These are phyloP conservation scores for Uloborus plumipes DNA, from an alignment of 2,888 invertebrate species.

Conservation along the genomic window DNA sequence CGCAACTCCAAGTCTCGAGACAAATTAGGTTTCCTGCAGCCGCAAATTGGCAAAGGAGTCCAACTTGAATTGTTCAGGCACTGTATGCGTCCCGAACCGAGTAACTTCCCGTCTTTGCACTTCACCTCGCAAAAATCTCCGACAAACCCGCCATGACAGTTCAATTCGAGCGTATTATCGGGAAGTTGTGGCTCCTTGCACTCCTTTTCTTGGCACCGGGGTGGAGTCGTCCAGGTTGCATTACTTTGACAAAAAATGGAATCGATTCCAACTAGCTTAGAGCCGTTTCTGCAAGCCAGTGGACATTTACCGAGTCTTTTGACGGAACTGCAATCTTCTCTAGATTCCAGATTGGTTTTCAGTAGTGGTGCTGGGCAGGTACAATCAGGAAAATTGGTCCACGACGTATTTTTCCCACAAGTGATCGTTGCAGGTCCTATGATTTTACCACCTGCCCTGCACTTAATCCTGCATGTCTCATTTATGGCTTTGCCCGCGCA, in stretches of 20 bases:
- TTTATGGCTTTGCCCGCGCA: neutral
- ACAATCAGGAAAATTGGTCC: neutral
- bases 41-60: slow-evolving; percentile 3
- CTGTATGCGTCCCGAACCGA: neutral
- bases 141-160: neutral
- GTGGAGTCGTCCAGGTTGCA: neutral
- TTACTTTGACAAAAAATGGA: slow-evolving; percentile 7
- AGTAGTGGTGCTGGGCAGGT: neutral
- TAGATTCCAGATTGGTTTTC: too few species aligned
- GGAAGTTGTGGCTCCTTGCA: neutral
- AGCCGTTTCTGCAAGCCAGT: too few species aligned
- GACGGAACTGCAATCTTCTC: too few species aligned
- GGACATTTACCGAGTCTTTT: too few species aligned
- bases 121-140: neutral
- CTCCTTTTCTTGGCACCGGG: neutral
- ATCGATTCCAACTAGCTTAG: neutral
- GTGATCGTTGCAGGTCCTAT: neutral
- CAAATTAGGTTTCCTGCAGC: slow-evolving; percentile 16
- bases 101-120: neutral
- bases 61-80: neutral
- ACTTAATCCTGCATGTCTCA: neutral
- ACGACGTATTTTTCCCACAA: neutral
- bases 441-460: neutral
- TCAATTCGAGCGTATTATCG: neutral
- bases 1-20: neutral